A percentile compares a stretch with the other conserved stretches of the same genome.
These are phyloP conservation scores for Ceyx cyanopectus DNA, from an alignment of 2,113 vertebrate genomes.

Conservation along the genomic window DNA sequence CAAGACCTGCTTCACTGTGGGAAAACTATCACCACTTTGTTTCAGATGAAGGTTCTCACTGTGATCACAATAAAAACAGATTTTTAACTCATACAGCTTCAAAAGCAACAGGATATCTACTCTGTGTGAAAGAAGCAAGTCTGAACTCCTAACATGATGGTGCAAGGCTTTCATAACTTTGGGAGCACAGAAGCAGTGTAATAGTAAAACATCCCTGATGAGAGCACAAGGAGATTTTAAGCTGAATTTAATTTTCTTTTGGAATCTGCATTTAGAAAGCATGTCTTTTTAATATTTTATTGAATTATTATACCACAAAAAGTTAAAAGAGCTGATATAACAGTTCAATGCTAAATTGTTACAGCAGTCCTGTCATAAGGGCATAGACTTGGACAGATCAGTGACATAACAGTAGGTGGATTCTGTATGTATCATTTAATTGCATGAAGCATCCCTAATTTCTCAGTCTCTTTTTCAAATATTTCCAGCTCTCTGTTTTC, in stretches of 20 bases:
- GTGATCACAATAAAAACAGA: not conserved
- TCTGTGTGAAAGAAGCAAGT: not conserved
- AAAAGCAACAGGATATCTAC: not conserved
- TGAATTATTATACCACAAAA: not conserved
- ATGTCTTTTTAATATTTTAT: not conserved
- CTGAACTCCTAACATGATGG: not conserved
- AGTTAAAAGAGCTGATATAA: not conserved
- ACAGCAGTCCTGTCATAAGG: not conserved
- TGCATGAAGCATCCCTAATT: not conserved
- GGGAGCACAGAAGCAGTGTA: not conserved
- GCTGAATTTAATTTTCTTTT: not conserved
- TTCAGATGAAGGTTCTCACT: not conserved
- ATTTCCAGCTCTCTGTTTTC: constrained; percentile 28
- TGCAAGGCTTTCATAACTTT: not conserved
- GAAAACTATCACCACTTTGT: not conserved
- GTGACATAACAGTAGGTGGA: not conserved
- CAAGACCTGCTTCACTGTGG: not conserved
- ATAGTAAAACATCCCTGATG: not conserved
- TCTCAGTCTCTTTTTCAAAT: constrained; percentile 5
- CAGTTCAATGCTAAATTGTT: not conserved
- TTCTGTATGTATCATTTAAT: not conserved
- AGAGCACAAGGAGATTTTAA: not conserved
- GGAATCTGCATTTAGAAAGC: not conserved
- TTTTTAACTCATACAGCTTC: not conserved
- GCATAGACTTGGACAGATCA: not conserved